These are phyloP conservation scores for Scaptomyza graminum DNA, from an alignment of 1,140 invertebrate genomes.

Conservation along the genomic window DNA sequence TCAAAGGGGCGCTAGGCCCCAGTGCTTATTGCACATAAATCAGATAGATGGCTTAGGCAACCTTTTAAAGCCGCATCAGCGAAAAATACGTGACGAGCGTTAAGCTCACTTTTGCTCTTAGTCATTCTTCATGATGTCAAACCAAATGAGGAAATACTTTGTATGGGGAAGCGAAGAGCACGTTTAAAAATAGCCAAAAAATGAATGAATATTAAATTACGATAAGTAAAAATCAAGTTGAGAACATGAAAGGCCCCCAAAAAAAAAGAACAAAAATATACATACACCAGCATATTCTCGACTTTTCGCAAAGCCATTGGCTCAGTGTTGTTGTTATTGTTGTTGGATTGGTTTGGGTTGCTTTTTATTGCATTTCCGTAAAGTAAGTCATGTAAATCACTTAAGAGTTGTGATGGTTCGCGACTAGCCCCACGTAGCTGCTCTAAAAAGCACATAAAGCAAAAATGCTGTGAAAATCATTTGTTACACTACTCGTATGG, in stretches of 20 bases:
- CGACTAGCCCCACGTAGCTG: conserved; percentile 41
- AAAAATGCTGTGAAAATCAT: conserved; percentile 79
- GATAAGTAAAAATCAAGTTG: conserved; percentile 50
- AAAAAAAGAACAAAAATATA: conserved; percentile 9
- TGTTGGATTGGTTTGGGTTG: conserved; percentile 10
- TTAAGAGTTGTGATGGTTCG: conserved; percentile 57
- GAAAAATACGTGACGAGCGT: conserved; percentile 30
- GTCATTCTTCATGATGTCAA: too few relatives aligned
- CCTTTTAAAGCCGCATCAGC: conserved; percentile 42
- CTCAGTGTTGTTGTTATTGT: neutral
- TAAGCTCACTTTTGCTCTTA: neutral
- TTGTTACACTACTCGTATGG: conserved; percentile 80
- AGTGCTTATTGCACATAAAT: neutral
- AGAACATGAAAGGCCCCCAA: conserved; percentile 25
- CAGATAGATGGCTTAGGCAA: neutral
- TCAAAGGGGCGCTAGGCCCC: neutral
- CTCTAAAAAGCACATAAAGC: conserved; percentile 74
- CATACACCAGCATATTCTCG: conserved; percentile 1
- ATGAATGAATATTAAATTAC: conserved; percentile 77
- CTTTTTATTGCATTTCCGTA: conserved; percentile 71
- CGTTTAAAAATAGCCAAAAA: conserved; percentile 67
- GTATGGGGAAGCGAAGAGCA: conserved; percentile 5
- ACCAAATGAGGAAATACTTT: neutral
- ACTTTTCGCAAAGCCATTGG: conserved; percentile 7
- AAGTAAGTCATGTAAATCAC: conserved; percentile 77